Evolutionary conservation across 2,888 invertebrate genomes (phyloP).

Genomic region (Brachypalpus laphriformis): DNA sequence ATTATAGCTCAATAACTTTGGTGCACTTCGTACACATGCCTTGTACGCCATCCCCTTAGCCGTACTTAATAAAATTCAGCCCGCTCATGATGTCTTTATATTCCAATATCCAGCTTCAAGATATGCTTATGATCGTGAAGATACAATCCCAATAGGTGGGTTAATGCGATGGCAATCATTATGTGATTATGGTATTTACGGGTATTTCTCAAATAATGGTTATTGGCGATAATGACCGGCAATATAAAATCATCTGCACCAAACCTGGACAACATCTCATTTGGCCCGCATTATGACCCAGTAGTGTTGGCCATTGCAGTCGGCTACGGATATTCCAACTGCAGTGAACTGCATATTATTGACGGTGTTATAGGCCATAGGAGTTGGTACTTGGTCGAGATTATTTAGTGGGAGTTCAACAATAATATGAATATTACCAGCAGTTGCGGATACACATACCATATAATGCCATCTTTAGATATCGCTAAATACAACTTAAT

Average conservation of each 20-base stretch:
- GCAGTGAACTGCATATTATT: slow-evolving; percentile 12
- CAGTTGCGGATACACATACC: neutral
- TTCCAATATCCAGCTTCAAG: neutral
- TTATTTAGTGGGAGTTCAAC: slow-evolving; percentile 5
- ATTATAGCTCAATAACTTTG: neutral
- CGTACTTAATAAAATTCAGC: neutral
- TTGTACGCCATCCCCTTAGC: neutral
- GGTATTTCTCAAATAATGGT: slow-evolving; percentile 55
- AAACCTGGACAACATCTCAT: slow-evolving; percentile 33
- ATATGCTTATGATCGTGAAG: slow-evolving; percentile 16
- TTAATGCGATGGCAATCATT: slow-evolving; percentile 37
- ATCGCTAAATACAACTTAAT: no score
- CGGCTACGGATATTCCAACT: neutral
- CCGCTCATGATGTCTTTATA: slow-evolving; percentile 19
- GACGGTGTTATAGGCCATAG: neutral
- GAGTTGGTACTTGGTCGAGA: neutral
- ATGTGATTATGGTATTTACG: slow-evolving; percentile 53
- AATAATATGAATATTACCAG: neutral
- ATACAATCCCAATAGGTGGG: slow-evolving; percentile 10
- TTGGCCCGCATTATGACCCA: neutral
- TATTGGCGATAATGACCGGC: slow-evolving; percentile 56
- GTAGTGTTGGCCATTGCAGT: neutral
- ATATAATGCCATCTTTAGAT: no score
- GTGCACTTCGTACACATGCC: neutral
- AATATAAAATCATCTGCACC: slow-evolving; percentile 46